phyloP scores from a whole-genome alignment of 2,113 vertebrate genomes.

The Gallinago undulata region DNA sequence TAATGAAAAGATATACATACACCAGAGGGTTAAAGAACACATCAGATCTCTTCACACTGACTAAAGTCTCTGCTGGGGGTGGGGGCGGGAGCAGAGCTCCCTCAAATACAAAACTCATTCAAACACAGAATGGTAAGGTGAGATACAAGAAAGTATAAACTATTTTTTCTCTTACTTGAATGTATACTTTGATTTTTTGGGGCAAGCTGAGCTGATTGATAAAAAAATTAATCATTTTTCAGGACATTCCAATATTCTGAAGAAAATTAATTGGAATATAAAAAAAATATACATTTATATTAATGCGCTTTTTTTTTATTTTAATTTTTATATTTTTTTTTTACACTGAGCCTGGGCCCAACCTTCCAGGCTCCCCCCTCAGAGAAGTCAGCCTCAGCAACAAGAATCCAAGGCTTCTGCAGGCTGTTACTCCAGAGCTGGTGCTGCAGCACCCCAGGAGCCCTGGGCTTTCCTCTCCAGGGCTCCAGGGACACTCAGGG shows the following conservation, averaged over 20 bases:
- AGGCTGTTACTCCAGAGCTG: fast-evolving
- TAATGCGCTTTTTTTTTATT: background rate
- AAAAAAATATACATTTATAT: background rate
- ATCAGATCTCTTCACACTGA: background rate
- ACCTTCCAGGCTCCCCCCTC: background rate
- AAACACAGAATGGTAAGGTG: background rate
- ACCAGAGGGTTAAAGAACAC: background rate
- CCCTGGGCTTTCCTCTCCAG: background rate
- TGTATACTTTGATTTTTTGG: background rate
- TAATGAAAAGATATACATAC: conserved; percentile 31
- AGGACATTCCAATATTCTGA: background rate
- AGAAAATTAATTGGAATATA: background rate
- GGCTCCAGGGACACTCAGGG: background rate
- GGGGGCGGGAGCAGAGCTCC: fast-evolving
- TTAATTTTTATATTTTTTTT: background rate
- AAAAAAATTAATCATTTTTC: fast-evolving
- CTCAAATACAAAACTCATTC: background rate
- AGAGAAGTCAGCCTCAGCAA: background rate
- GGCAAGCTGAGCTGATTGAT: background rate
- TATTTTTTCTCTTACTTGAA: background rate
- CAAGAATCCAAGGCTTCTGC: background rate
- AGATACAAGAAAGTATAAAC: background rate
- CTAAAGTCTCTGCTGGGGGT: background rate
- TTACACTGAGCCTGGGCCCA: background rate
- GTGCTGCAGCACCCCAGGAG: background rate